Evolutionary conservation across 2,888 invertebrate species (phyloP), one percentile per base, ranked within the genome.

Genomic region (Malacosoma neustria): DNA sequence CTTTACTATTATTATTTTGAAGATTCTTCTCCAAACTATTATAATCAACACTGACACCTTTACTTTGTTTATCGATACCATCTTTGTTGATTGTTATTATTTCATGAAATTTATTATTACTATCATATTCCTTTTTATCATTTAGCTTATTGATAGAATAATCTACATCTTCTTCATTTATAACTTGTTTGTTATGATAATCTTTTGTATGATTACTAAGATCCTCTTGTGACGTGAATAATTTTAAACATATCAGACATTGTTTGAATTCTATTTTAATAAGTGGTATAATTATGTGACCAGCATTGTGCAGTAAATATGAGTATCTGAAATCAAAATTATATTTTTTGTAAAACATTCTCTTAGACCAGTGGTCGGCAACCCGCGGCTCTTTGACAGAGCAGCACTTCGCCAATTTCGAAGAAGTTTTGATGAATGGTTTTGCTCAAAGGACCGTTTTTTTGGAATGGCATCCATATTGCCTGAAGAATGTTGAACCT

Each of bases 201-300:
- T 22, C 39, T 0, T 39, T 3, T 0, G n/a, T 43, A 35, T 72
- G 72, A 0, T 5, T 7, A 2, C 35, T 31, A 0, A 71, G 42
- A 1, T 58, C 56, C 1, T 41, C 37, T 11, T 39, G 3, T 0
- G 62, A 51, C 2, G 49, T 48, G 30, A 65, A 72, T 22, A 56
- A 46, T 13, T 45, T 39, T 0, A 54, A 31, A 13, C 71, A 69
- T 1, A 48, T 40, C 0, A 40, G 22, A 11, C 72, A 72, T 35
- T 62, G 45, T 1, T 45, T n/a, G 0, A 55, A 11, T 0, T 15
- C 46, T 29, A 56, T 53, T 1, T 61, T 65, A 0, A 61, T 12
- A 0, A 73, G 38, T 0, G 73, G 72, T 36, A 73, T 68, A 3
- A 68, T 67, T 13, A 73, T 69, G 30, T 73, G 73, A 1, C 37